A percentile compares a stretch with the other conserved stretches of the same genome.
Evolutionary conservation across 2,113 vertebrate species (phyloP).

Genomic region (Tetrax tetrax): DNA sequence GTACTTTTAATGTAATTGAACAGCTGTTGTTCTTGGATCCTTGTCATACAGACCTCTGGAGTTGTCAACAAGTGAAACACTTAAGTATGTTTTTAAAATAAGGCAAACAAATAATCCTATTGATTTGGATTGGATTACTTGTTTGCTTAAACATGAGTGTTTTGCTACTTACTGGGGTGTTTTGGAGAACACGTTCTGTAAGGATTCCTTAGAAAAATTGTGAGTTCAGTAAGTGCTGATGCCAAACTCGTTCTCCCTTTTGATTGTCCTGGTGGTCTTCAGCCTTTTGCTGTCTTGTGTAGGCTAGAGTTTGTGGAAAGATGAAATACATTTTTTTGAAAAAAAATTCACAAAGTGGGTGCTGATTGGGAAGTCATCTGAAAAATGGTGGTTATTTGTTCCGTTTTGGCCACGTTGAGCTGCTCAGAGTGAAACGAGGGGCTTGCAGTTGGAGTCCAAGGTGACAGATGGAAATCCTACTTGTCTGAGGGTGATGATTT

Average conservation of each 20-base stretch:
- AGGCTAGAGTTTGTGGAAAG: not conserved
- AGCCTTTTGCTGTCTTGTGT: not conserved
- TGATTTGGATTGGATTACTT: not conserved
- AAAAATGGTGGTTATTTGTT: not conserved
- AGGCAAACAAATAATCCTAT: not conserved
- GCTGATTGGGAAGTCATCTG: not conserved
- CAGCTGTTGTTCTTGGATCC: not conserved
- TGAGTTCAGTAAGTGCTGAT: not conserved
- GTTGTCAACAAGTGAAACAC: not conserved
- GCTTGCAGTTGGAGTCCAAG: not conserved
- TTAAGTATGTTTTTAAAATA: not conserved
- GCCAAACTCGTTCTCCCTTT: not conserved
- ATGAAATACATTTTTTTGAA: not conserved
- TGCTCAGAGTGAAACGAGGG: not conserved
- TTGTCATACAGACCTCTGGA: not conserved
- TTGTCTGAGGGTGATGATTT: not conserved
- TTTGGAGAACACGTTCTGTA: not conserved
- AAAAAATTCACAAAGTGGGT: fast-evolving
- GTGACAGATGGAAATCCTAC: not conserved
- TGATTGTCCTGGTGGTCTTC: not conserved
- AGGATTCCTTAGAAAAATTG: not conserved
- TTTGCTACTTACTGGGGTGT: fast-evolving
- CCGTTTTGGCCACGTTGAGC: too few relatives aligned
- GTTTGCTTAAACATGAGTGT: not conserved
- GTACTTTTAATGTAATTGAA: not conserved